Conservation (phyloP, 2,888 invertebrate species). For the Pollenia labialis region DNA sequence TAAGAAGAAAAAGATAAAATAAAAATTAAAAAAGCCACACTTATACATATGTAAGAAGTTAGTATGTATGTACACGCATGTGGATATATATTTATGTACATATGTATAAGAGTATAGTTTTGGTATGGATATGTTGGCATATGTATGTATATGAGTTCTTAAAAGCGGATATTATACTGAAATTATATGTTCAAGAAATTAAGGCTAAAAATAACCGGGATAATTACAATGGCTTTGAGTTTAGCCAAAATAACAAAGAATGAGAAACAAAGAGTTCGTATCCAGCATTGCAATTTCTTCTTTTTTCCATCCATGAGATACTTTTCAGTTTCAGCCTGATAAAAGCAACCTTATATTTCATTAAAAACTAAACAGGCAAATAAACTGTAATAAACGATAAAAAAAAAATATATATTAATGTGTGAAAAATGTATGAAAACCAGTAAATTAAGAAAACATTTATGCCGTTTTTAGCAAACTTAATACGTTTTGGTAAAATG, state of each 20-base stretch:
- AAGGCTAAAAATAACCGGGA: conserved; percentile 52
- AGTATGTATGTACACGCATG: neutral
- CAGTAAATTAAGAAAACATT: conserved; percentile 19
- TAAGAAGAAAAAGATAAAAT: conserved; percentile 18
- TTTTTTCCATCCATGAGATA: conserved; percentile 3
- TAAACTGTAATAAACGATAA: conserved; percentile 16
- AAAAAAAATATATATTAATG: conserved; percentile 23
- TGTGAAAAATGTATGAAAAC: conserved; percentile 42
- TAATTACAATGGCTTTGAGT: conserved; percentile 44
- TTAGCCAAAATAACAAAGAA: neutral
- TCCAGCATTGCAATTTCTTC: conserved; percentile 11
- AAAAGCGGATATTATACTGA: conserved; percentile 25
- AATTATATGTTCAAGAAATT: conserved; percentile 46
- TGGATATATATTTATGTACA: neutral
- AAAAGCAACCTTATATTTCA: conserved; percentile 15
- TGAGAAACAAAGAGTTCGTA: neutral
- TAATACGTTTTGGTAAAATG: conserved; percentile 66
- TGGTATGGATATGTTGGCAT: neutral
- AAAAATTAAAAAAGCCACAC: conserved; percentile 24
- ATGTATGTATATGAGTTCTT: neutral
- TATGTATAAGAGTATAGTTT: neutral
- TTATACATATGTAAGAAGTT: conserved; percentile 8
- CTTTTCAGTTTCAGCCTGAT: conserved; percentile 1
- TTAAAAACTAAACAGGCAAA: conserved; percentile 23
- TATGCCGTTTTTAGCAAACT: conserved; percentile 30